A percentile compares a stretch with the other conserved stretches of the same genome.
These are phyloP conservation scores for Zoroaster sp. DNA, from an alignment of 53 echinoderm and acorn worm genomes.

Conservation along the genomic window DNA sequence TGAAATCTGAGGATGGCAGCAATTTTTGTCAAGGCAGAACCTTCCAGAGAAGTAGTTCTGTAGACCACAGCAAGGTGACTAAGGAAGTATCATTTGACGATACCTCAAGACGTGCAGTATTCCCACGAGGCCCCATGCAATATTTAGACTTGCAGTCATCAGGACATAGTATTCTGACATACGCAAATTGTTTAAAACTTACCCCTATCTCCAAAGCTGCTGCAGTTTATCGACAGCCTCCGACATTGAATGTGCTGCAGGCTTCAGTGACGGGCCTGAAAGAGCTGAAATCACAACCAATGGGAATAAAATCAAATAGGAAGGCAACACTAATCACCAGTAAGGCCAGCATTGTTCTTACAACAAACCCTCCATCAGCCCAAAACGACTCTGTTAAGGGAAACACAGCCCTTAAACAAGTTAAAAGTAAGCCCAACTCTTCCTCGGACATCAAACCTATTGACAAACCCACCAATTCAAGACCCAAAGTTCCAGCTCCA, in stretches of 20 bases:
- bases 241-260: background rate
- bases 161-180: slow-evolving; percentile 11
- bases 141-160: slow-evolving; percentile 49
- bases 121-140: slow-evolving; percentile 48
- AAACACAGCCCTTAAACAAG: background rate
- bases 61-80: slow-evolving; percentile 30
- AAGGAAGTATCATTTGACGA: slow-evolving; percentile 42
- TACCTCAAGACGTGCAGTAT: slow-evolving; percentile 30
- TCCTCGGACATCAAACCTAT: slow-evolving; percentile 3
- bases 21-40: slow-evolving; percentile 1
- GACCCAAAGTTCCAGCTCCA: background rate
- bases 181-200: slow-evolving; percentile 43
- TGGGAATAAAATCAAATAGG: background rate
- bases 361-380: background rate
- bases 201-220: background rate
- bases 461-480: slow-evolving; percentile 2
- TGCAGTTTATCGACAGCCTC: background rate
- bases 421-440: background rate
- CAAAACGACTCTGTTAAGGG: background rate
- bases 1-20: background rate
- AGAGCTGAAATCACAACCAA: slow-evolving; percentile 37
- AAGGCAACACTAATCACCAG: slow-evolving; percentile 6
- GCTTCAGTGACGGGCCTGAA: slow-evolving; percentile 2
- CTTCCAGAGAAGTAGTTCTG: slow-evolving; percentile 53
- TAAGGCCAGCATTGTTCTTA: slow-evolving; percentile 33